Conservation (phyloP, 2,113 vertebrate species). For the Vulpes vulpes region DNA sequence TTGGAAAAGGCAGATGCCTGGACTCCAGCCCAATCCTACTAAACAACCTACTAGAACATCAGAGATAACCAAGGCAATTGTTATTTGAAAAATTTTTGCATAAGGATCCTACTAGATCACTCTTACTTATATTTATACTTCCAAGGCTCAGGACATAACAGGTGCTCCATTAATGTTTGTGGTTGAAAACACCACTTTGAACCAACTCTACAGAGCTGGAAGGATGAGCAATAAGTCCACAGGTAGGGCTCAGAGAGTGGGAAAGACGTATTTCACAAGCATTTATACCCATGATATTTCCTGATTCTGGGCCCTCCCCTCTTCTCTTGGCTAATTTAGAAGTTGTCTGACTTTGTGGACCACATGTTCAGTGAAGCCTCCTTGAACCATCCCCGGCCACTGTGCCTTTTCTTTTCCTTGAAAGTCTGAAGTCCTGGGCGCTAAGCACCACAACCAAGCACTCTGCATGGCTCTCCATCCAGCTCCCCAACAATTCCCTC, state of each 20-base stretch:
- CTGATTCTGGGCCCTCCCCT: neutral
- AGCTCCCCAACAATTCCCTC: neutral
- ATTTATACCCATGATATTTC: neutral
- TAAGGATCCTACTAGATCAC: neutral
- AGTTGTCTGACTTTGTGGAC: neutral
- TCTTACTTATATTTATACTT: neutral
- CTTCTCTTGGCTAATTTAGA: neutral
- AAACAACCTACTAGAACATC: neutral
- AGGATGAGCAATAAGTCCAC: neutral
- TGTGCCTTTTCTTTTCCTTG: neutral
- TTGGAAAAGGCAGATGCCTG: neutral
- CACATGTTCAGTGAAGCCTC: neutral
- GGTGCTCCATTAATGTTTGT: neutral
- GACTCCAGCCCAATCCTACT: neutral
- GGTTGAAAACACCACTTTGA: neutral
- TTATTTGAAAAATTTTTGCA: neutral
- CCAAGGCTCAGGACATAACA: neutral
- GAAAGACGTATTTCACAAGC: neutral
- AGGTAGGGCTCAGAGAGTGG: neutral
- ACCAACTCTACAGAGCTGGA: neutral
- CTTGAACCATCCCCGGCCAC: neutral
- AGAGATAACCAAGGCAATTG: neutral
- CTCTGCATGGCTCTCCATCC: neutral
- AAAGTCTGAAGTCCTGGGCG: neutral
- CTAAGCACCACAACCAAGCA: neutral